Conservation (phyloP, 2,797 vertebrate species). For the Lepus townsendii region DNA sequence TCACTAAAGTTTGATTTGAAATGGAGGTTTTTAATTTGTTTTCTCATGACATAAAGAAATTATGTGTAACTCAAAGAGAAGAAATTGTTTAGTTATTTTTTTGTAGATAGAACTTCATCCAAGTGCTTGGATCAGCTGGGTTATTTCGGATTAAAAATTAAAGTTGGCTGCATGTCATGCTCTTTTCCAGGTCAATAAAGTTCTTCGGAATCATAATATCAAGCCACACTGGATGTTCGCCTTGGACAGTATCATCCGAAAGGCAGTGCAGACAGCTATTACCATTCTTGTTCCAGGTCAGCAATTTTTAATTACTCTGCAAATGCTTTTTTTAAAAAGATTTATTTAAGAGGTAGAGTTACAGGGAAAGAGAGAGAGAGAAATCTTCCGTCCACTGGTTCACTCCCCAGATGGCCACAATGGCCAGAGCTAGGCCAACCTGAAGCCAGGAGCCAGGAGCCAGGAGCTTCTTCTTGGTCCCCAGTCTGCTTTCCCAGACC, state of each 20-base stretch:
- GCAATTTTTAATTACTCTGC: conserved; percentile 65
- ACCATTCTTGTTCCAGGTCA: conserved; percentile 99
- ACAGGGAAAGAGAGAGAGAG: too few relatives aligned
- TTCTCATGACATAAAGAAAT: conserved; percentile 17
- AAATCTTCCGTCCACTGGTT: too few relatives aligned
- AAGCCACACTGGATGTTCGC: conserved; percentile 99
- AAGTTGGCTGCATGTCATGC: conserved; percentile 67
- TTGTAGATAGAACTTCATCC: neutral
- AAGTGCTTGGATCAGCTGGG: neutral
- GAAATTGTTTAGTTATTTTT: conserved; percentile 15
- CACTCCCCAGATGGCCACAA: too few relatives aligned
- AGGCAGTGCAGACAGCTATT: conserved; percentile 98
- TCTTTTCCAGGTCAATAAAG: conserved; percentile 96
- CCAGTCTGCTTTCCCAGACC: too few relatives aligned
- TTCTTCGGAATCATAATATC: conserved; percentile 98
- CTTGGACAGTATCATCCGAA: conserved; percentile 98
- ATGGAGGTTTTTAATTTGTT: conserved; percentile 33
- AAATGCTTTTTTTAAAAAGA: neutral
- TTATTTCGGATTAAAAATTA: conserved; percentile 28
- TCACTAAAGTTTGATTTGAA: conserved; percentile 5
- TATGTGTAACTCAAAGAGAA: conserved; percentile 2
- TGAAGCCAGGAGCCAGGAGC: too few relatives aligned
- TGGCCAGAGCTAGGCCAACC: too few relatives aligned
- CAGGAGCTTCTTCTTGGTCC: too few relatives aligned
- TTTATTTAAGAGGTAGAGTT: too few relatives aligned